Evolutionary conservation across 2,797 vertebrate genomes (phyloP).

Genomic region (Alosa sapidissima): DNA sequence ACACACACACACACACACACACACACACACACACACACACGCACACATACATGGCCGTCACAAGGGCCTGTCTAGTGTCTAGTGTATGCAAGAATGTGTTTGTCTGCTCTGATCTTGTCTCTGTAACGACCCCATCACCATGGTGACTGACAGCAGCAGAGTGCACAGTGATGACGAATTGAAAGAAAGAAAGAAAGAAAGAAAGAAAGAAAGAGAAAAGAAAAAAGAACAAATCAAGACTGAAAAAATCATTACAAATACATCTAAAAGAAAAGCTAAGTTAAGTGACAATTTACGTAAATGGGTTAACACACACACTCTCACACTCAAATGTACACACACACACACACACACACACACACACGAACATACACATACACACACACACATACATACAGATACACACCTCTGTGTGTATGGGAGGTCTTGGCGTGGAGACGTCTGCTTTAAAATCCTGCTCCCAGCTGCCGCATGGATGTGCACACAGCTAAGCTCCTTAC

Average conservation of each 20-base stretch:
- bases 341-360: background rate
- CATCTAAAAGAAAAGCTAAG: constrained; percentile 5
- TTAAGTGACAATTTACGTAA: no score
- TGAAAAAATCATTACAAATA: background rate
- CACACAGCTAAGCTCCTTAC: constrained; percentile 72
- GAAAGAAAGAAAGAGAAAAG: constrained; percentile 5
- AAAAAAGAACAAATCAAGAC: constrained; percentile 16
- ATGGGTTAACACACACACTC: no score
- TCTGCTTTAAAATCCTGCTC: constrained; percentile 8
- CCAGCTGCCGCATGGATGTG: constrained; percentile 38
- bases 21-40: background rate
- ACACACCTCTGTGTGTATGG: constrained; percentile 34
- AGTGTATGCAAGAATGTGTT: background rate
- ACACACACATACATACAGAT: background rate
- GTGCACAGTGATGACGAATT: background rate
- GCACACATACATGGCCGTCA: no score
- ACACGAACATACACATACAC: background rate
- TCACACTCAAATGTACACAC: background rate
- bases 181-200: constrained; percentile 50
- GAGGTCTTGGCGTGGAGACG: constrained; percentile 44
- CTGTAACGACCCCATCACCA: background rate
- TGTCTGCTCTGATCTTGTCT: background rate
- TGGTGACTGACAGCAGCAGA: background rate
- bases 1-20: constrained; percentile 12
- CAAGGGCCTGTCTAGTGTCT: background rate